These are phyloP conservation scores for Stenotaenia linearis DNA, from an alignment of 2,888 invertebrate genomes.

Conservation along the genomic window DNA sequence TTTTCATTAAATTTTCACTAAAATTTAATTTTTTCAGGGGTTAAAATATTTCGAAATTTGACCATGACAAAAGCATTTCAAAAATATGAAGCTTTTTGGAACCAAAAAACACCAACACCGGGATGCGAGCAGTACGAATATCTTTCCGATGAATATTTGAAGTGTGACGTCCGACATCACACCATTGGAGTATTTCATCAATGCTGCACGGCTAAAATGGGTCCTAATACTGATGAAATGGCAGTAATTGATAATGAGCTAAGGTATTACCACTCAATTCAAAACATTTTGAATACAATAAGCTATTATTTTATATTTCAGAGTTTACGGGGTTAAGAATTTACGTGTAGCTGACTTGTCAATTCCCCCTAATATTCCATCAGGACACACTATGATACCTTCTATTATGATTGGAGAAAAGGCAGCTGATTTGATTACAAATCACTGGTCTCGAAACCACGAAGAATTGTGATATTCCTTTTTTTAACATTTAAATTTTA, in stretches of 20 bases:
- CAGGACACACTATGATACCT: constrained; percentile 13
- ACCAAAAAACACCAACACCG: not conserved
- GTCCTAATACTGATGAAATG: not conserved
- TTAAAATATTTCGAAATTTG: not conserved
- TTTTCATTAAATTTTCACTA: not conserved
- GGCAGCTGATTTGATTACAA: constrained; percentile 45
- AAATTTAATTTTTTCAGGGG: not conserved
- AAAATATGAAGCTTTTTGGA: not conserved
- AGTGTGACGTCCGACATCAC: not conserved
- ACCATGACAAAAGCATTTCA: not conserved
- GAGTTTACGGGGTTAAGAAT: constrained; percentile 15
- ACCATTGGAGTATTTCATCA: not conserved
- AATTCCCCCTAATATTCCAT: not conserved
- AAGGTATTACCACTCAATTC: too few relatives aligned
- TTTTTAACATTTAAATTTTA: too few relatives aligned
- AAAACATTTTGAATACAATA: too few relatives aligned
- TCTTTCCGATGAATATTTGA: not conserved
- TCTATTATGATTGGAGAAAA: constrained; percentile 43
- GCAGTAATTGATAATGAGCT: not conserved
- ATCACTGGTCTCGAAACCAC: constrained; percentile 57
- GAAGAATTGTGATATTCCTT: not conserved
- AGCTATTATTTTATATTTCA: not conserved
- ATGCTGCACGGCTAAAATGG: not conserved
- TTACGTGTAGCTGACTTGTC: constrained; percentile 4
- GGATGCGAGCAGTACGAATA: not conserved